Evolutionary conservation across 1,140 invertebrate species (phyloP).

Genomic region (Aphaenogaster ashmeadi): DNA sequence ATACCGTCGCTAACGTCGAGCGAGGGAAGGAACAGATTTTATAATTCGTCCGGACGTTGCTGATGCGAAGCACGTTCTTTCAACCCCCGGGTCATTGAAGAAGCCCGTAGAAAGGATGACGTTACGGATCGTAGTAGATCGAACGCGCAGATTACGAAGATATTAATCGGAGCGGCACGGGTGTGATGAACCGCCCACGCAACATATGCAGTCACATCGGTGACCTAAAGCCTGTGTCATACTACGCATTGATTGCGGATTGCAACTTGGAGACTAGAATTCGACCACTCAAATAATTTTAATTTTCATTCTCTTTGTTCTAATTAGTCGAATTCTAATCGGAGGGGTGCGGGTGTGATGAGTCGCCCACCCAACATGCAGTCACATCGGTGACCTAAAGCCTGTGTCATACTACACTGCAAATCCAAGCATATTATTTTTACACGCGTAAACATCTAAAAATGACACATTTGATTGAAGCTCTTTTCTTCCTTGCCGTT

Average conservation of each 20-base stretch:
- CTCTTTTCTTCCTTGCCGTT: too few relatives aligned
- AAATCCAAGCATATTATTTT: too few relatives aligned
- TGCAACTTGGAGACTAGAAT: too few relatives aligned
- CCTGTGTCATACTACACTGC: too few relatives aligned
- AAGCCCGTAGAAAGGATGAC: conserved; percentile 17
- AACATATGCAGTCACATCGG: conserved; percentile 28
- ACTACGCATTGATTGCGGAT: too few relatives aligned
- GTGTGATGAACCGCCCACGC: conserved; percentile 71
- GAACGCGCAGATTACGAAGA: conserved; percentile 59
- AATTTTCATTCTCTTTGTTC: too few relatives aligned
- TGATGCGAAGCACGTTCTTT: not conserved
- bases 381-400: conserved; percentile 65
- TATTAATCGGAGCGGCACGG: conserved; percentile 73
- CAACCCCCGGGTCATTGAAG: conserved; percentile 29
- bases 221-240: conserved; percentile 58
- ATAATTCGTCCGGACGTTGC: not conserved
- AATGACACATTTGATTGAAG: too few relatives aligned
- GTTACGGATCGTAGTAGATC: conserved; percentile 62
- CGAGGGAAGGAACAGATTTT: conserved; percentile 14
- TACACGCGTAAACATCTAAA: too few relatives aligned
- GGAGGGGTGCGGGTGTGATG: conserved; percentile 65
- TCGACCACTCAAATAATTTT: too few relatives aligned
- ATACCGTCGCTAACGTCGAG: not conserved
- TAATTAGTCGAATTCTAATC: conserved; percentile 54
- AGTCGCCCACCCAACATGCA: conserved; percentile 68